Evolutionary conservation across 2,888 invertebrate species (phyloP), one percentile per base, ranked within the genome.

Genomic region (Thymelicus acteon): DNA sequence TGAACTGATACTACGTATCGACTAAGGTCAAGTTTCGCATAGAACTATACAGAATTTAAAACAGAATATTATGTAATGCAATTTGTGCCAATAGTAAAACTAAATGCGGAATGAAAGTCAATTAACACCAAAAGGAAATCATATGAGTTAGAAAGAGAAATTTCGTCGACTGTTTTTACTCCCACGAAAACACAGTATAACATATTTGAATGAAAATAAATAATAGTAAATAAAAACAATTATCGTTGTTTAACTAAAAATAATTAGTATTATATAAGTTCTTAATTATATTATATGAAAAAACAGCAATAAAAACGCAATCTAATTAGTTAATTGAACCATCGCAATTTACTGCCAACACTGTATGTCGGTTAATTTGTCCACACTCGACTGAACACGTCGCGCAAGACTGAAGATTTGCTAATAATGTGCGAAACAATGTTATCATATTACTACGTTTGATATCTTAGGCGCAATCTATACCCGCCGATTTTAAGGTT

Each of bases 401-500:
- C 54, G 54, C 54, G 54, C 54, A 24, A 52, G 62, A 57, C 54
- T 54, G 31, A 47, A 31, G 15, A 49, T 48, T 47, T 37, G 37
- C 31, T 49, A 49, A 47, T 8, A 52, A 13, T 24, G 48, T 72
- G 63, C 48, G 68, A 69, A 66, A 63, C 39, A 15, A 39, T 39
- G 13, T 52, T 19, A 19, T 19, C 19, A 15, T 15, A 7, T 52
- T 52, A 52, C 52, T 15, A 15, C 5, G 7, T 52, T 19, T 19
- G 19, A 15, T 8, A 52, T 15, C 52, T 19, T 15, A 15, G 7
- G 7, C 2, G 52, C 52, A 15, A 52, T 52, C 15, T 19, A 19
- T n/a, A n/a, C 15, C 13, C 52, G 19, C 52, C n/a, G 52, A 52
- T 19, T 52, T 7, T 15, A 52, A 7, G 19, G 5, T 52, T 52